Percentiles rank a stretch among this genome's conserved stretches.
phyloP scores from a whole-genome alignment of 2,888 invertebrate species.

The Parnassius apollo region DNA sequence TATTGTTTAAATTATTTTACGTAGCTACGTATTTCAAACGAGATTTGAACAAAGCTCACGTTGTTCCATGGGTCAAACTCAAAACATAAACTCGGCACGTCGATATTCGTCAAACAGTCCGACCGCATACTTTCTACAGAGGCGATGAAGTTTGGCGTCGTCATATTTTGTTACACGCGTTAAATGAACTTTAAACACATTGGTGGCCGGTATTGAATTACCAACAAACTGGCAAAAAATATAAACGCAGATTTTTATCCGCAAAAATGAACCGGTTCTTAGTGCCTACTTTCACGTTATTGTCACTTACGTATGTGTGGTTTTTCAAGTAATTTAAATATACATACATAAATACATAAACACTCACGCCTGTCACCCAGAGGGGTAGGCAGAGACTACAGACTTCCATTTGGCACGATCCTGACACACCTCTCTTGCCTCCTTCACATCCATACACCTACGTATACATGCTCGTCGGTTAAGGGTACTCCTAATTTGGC shows the following conservation, averaged over 20 bases:
- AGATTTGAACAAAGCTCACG: too few species aligned
- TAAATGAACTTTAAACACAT: slow-evolving; percentile 29
- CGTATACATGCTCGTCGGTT: too few species aligned
- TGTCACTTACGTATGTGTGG: background rate
- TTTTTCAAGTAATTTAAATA: background rate
- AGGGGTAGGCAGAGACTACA: too few species aligned
- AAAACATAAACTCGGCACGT: slow-evolving; percentile 5
- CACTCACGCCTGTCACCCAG: too few species aligned
- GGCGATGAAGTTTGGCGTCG: slow-evolving; percentile 15
- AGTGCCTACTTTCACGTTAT: slow-evolving; percentile 13
- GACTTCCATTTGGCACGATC: too few species aligned
- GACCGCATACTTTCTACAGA: slow-evolving; percentile 19
- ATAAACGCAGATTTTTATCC: slow-evolving; percentile 3
- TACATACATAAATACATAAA: too few species aligned
- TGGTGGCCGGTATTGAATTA: slow-evolving; percentile 14
- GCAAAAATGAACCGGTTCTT: slow-evolving; percentile 14
- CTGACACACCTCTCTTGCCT: too few species aligned
- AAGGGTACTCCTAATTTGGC: too few species aligned
- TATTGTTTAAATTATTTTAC: too few species aligned
- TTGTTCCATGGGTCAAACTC: background rate
- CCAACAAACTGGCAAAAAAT: slow-evolving; percentile 15
- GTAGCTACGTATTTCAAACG: too few species aligned
- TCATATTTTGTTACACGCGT: slow-evolving; percentile 29
- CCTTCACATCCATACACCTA: too few species aligned
- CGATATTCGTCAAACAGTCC: slow-evolving; percentile 1